phyloP scores from a whole-genome alignment of 2,113 vertebrate species.

The Taxidea taxus region DNA sequence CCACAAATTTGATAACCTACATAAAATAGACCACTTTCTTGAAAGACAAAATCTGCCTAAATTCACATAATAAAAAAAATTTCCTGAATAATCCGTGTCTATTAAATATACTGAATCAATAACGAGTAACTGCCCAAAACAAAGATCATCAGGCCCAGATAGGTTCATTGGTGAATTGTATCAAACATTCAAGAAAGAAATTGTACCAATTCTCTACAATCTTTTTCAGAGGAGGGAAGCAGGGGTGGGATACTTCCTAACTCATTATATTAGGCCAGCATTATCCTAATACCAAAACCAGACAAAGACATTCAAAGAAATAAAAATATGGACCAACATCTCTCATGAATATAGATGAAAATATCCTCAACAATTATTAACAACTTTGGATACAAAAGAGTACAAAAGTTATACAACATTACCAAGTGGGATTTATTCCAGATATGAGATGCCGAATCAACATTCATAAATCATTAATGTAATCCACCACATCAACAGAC shows the following conservation, averaged over 20 bases:
- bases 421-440: not conserved
- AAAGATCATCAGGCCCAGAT: not conserved
- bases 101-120: not conserved
- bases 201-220: not conserved
- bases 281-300: not conserved
- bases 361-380: not conserved
- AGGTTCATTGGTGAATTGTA: not conserved
- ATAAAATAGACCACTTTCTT: not conserved
- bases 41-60: not conserved
- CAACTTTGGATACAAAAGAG: not conserved
- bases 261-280: not conserved
- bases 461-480: not conserved
- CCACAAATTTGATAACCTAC: not conserved
- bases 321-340: not conserved
- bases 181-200: not conserved
- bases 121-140: not conserved
- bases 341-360: not conserved
- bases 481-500: not conserved
- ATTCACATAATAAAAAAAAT: not conserved
- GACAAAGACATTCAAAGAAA: not conserved
- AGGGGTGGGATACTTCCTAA: not conserved
- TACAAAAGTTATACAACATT: not conserved
- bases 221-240: not conserved
- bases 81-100: not conserved
- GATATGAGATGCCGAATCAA: not conserved